These are phyloP conservation scores for Thrips palmi DNA, from an alignment of 1,140 invertebrate genomes.

Conservation along the genomic window DNA sequence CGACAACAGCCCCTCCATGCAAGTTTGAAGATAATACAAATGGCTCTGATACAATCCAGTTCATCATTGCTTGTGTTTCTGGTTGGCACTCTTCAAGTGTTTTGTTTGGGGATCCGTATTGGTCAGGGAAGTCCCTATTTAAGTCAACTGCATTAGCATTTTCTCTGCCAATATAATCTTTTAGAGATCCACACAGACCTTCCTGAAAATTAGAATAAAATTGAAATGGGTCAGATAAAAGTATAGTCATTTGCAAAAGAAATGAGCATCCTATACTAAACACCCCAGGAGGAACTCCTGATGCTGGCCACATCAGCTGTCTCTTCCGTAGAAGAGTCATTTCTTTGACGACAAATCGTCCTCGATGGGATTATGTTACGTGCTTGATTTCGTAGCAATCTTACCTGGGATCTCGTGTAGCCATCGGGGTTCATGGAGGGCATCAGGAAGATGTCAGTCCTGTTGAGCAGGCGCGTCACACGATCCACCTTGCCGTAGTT, in stretches of 20 bases:
- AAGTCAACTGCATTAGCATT: slow-evolving; percentile 66
- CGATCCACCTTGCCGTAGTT: slow-evolving; percentile 51
- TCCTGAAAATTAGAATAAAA: slow-evolving; percentile 34
- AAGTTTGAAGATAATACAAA: slow-evolving; percentile 85
- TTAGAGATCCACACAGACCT: slow-evolving; percentile 52
- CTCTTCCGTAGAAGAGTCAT: too few relatives aligned
- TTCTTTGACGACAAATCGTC: too few relatives aligned
- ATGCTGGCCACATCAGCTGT: too few relatives aligned
- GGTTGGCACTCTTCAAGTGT: slow-evolving; percentile 40
- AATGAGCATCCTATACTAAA: too few relatives aligned
- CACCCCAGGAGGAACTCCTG: too few relatives aligned
- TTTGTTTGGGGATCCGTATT: slow-evolving; percentile 34
- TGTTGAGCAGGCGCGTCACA: slow-evolving; percentile 52
- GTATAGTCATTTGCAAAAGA: too few relatives aligned
- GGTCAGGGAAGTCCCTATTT: slow-evolving; percentile 80
- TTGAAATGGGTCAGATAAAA: neutral
- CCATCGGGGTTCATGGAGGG: slow-evolving; percentile 88
- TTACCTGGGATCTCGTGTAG: slow-evolving; percentile 55
- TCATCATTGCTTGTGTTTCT: slow-evolving; percentile 86
- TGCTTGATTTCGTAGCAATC: slow-evolving; percentile 10
- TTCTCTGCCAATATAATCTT: slow-evolving; percentile 43
- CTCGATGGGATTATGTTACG: neutral
- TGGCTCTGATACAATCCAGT: slow-evolving; percentile 63
- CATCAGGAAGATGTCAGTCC: slow-evolving; percentile 76
- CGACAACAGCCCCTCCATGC: slow-evolving; percentile 80